phyloP scores from a whole-genome alignment of 2,888 invertebrate genomes.

The Cordilura impudica region DNA sequence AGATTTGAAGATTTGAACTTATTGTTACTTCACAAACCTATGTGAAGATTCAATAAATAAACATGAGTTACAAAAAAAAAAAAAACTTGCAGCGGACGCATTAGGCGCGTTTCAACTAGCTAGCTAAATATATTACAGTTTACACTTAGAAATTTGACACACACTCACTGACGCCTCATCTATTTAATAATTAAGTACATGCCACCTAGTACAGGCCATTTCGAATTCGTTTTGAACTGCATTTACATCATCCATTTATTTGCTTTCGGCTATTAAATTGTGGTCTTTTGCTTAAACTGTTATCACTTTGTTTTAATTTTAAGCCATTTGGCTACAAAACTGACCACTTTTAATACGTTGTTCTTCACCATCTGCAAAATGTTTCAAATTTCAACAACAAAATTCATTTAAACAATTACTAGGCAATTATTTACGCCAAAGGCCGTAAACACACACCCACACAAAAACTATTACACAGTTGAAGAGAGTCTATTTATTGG shows the following conservation, averaged over 20 bases:
- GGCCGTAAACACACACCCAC: not conserved
- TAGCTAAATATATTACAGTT: too few relatives aligned
- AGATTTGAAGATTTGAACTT: too few relatives aligned
- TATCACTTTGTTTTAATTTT: constrained; percentile 31
- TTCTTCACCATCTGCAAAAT: not conserved
- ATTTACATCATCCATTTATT: not conserved
- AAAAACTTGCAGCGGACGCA: too few relatives aligned
- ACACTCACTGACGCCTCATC: too few relatives aligned
- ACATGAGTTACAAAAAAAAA: too few relatives aligned
- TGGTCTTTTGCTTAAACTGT: not conserved
- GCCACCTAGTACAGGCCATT: not conserved
- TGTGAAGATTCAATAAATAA: too few relatives aligned
- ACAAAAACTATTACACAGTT: not conserved
- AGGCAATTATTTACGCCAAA: not conserved
- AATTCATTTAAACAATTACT: not conserved
- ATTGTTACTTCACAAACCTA: too few relatives aligned
- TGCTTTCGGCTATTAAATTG: not conserved
- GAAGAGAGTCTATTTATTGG: not conserved
- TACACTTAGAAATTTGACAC: too few relatives aligned
- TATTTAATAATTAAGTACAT: too few relatives aligned
- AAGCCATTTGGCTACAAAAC: constrained; percentile 22
- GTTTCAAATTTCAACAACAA: not conserved
- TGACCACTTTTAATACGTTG: constrained; percentile 20
- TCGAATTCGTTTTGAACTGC: not conserved
- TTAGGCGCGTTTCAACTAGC: too few relatives aligned